Evolutionary conservation across 1,140 invertebrate species (phyloP).

Genomic region (Cyclargus thomasi): DNA sequence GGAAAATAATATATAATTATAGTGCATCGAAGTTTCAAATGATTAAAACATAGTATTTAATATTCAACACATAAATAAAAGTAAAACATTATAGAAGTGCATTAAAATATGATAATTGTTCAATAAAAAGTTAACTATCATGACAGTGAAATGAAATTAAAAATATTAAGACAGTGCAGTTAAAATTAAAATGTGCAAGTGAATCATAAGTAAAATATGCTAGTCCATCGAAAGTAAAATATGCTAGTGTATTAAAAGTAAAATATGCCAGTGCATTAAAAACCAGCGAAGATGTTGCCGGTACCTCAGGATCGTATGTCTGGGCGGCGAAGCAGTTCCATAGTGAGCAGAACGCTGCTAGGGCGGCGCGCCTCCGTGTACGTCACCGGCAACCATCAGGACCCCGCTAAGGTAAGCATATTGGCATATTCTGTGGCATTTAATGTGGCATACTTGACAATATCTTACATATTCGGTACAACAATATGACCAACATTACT

Average conservation of each 20-base stretch:
- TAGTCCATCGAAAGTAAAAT: not conserved
- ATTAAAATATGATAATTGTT: not conserved
- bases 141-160: not conserved
- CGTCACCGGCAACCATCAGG: conserved; percentile 70
- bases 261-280: not conserved
- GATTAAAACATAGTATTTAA: not conserved
- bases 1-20: not conserved
- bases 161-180: not conserved
- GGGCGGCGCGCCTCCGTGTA: conserved; percentile 74
- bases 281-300: conserved; percentile 49
- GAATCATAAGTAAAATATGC: too few species aligned
- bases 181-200: not conserved
- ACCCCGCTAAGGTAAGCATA: conserved; percentile 72
- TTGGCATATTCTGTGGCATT: too few species aligned
- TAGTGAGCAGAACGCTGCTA: conserved; percentile 75
- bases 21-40: not conserved
- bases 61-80: too few species aligned
- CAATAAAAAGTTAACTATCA: not conserved
- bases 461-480: too few species aligned
- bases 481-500: too few species aligned
- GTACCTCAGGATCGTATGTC: conserved; percentile 75
- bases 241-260: not conserved
- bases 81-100: not conserved
- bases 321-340: conserved; percentile 75
- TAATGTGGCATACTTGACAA: too few species aligned